Base-by-base conservation (phyloP, 2,797 vertebrate genomes). In the Acropternis orthonyx region DNA sequence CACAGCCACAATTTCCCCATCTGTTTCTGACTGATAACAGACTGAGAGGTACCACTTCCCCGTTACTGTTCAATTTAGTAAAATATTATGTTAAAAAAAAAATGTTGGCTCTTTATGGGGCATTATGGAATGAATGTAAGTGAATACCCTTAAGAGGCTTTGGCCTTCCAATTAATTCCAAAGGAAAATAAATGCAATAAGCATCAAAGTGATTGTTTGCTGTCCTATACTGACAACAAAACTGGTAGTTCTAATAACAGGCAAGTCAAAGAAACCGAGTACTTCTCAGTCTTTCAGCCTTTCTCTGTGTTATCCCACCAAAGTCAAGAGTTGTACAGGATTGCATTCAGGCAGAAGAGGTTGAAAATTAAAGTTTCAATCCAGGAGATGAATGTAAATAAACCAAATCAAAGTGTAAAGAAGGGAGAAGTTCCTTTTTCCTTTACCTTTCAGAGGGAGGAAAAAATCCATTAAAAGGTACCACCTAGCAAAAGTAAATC, bases 11-110 rank as follows among this genome's bases (percentile, higher is more conserved):
- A 12, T 79, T 95, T 88, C 67, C 71, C 65, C 30, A 17, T 80
- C 65, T 95, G 61, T 80, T 92, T 89, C 61, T 92, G 54, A 26
- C 49, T 76, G 91, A 84, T 84, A 95, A 63, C 37, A 81, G 37
- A 27, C 37, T 59, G 55, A 87, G 63, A 52, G 27, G 48, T 71
- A 71, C 12, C 20, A 56, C 34, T 76, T 71, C 37, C 30, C n/a
- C 24, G 37, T 65, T 74, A 51, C 65, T 80, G n/a, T 49, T 89
- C 74, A 39, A 56, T 89, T 85, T 67, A 72, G 52, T 74, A 63
- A 88, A 89, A 59, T 10, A 2, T n/a, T 67, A 26, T 12, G 14
- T 51, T 68, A 15, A 81, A 81, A 92, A 49, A 78, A 43, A 26
- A 14, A 24, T 2, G 5, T 63, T 85, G 48, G 8, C 6, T 85